A percentile compares a stretch with the other conserved stretches of the same genome.
These are phyloP conservation scores for Eulemur macaco DNA, from an alignment of 2,113 vertebrate species.

Conservation along the genomic window DNA sequence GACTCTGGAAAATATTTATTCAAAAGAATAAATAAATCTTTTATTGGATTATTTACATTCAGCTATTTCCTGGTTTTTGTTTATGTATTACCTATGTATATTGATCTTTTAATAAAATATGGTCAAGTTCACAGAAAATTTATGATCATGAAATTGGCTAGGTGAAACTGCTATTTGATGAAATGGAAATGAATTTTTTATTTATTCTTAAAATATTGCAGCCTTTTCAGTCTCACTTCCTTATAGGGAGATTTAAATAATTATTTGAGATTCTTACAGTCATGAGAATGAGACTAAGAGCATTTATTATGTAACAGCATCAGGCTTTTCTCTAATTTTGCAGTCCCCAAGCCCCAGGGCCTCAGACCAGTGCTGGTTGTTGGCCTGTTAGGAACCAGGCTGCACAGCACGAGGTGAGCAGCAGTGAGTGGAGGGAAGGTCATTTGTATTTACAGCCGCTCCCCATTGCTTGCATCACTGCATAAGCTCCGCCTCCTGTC, in stretches of 20 bases:
- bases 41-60: neutral
- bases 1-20: conserved; percentile 11
- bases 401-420: too few species aligned
- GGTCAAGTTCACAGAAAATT: neutral
- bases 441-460: too few species aligned
- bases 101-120: conserved; percentile 1
- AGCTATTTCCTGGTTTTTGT: neutral
- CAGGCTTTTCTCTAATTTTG: neutral
- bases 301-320: neutral
- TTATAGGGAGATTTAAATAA: neutral
- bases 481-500: too few species aligned
- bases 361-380: too few species aligned
- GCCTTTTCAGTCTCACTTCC: neutral
- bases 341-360: too few species aligned
- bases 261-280: neutral
- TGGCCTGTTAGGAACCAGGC: too few species aligned
- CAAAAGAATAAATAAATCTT: neutral
- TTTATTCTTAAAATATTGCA: neutral
- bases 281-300: neutral
- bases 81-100: conserved; percentile 1
- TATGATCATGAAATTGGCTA: neutral
- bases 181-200: neutral
- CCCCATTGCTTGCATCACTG: too few species aligned
- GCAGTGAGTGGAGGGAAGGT: too few species aligned
- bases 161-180: neutral